phyloP scores from a whole-genome alignment of 2,113 vertebrate genomes.

The Dolichotis patagonum region DNA sequence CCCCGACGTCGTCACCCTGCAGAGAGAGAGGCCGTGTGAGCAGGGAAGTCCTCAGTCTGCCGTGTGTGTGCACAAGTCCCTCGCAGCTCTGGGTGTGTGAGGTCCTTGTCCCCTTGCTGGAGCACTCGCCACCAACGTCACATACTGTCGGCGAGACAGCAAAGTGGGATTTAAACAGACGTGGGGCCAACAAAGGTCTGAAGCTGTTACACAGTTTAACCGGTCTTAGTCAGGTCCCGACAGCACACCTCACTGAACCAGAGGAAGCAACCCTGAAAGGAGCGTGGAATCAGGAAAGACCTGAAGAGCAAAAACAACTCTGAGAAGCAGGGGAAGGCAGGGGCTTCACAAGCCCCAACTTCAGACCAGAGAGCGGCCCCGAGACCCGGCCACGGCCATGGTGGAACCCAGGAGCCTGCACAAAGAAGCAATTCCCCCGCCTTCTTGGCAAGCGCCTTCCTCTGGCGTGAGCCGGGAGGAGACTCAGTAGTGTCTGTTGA shows the following conservation, averaged over 20 bases:
- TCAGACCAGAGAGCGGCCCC: no score
- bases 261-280: not conserved
- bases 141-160: not conserved
- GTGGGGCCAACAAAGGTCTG: not conserved
- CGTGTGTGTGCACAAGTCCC: no score
- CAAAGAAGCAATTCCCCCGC: no score
- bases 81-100: no score
- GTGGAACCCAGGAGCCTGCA: no score
- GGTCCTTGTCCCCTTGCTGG: not conserved
- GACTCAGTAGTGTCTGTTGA: no score
- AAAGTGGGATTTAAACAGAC: not conserved
- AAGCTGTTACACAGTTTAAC: not conserved
- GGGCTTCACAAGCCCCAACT: not conserved
- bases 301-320: not conserved
- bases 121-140: not conserved
- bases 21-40: not conserved
- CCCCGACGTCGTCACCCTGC: constrained; percentile 88
- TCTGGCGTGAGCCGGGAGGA: no score
- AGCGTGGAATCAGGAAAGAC: not conserved
- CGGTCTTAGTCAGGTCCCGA: not conserved
- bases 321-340: not conserved
- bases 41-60: not conserved
- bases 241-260: not conserved
- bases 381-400: no score
- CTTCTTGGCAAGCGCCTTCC: no score